These are phyloP conservation scores for Drosophila melanocephala DNA, from an alignment of 2,888 invertebrate genomes.

Conservation along the genomic window DNA sequence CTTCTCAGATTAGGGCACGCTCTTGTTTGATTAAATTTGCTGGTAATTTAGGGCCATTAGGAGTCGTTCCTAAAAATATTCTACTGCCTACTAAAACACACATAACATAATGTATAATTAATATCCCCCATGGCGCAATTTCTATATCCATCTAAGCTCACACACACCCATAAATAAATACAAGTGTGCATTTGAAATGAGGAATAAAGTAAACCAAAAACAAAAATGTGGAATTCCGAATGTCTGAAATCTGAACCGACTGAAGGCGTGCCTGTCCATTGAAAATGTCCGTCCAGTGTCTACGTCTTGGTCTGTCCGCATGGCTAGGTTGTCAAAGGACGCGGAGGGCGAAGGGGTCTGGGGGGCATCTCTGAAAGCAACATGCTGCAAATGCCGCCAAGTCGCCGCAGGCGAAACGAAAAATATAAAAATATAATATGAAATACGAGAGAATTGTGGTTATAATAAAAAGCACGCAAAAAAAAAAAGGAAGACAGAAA, in stretches of 20 bases:
- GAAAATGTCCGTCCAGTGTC: conserved; percentile 33
- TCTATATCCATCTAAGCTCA: conserved; percentile 13
- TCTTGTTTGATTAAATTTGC: conserved; percentile 14
- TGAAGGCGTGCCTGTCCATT: conserved; percentile 28
- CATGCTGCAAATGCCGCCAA: conserved; percentile 54
- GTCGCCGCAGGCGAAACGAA: conserved; percentile 51
- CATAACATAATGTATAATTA: conserved; percentile 33
- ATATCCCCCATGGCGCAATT: conserved; percentile 44
- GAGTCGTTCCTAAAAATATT: conserved; percentile 9
- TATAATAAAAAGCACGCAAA: conserved; percentile 27
- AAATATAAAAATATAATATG: conserved; percentile 28
- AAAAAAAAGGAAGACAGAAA: background rate
- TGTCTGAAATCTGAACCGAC: conserved; percentile 52
- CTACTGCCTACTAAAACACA: conserved; percentile 11
- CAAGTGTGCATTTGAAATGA: conserved; percentile 52
- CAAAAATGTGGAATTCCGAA: conserved; percentile 30
- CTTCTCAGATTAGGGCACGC: background rate
- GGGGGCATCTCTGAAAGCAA: conserved; percentile 39
- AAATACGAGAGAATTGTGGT: conserved; percentile 45
- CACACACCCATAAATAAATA: conserved; percentile 37
- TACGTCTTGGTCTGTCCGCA: conserved; percentile 16
- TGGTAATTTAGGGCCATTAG: conserved; percentile 1
- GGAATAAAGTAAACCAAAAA: conserved; percentile 5
- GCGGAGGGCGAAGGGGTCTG: background rate
- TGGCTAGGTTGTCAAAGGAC: conserved; percentile 2